phyloP scores from a whole-genome alignment of 2,888 invertebrate species.

The Oligia fasciuncula region DNA sequence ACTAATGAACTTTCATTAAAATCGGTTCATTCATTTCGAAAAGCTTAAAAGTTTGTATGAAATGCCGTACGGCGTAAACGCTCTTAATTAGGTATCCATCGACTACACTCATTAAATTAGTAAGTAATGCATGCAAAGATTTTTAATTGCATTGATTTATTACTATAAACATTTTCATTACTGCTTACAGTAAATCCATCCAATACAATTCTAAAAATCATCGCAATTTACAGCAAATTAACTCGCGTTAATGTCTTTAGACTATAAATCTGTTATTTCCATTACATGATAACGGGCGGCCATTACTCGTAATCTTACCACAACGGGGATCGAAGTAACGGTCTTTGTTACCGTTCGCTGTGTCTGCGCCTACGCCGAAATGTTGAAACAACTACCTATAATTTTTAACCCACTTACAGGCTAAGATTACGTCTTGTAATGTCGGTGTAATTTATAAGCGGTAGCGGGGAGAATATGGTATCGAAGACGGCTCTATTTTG shows the following conservation, averaged over 20 bases:
- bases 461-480: slow-evolving; percentile 2
- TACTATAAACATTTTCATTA: background rate
- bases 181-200: background rate
- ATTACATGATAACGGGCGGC: slow-evolving; percentile 50
- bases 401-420: slow-evolving; percentile 78
- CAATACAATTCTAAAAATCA: background rate
- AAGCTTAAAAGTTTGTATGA: too few species aligned
- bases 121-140: background rate
- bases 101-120: background rate
- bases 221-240: slow-evolving; percentile 4
- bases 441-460: slow-evolving; percentile 10
- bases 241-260: background rate
- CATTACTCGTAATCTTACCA: slow-evolving; percentile 58
- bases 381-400: slow-evolving; percentile 78
- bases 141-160: background rate
- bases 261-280: slow-evolving; percentile 23
- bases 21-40: too few species aligned
- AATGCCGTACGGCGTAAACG: too few species aligned
- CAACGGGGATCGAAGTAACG: slow-evolving; percentile 70
- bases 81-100: background rate
- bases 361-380: slow-evolving; percentile 67
- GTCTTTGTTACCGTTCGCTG: slow-evolving; percentile 76
- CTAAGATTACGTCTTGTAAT: slow-evolving; percentile 74
- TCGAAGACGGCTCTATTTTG: background rate
- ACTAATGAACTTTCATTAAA: too few species aligned